phyloP scores from a whole-genome alignment of 2,888 invertebrate species.

The Agonopterix subpropinquella region DNA sequence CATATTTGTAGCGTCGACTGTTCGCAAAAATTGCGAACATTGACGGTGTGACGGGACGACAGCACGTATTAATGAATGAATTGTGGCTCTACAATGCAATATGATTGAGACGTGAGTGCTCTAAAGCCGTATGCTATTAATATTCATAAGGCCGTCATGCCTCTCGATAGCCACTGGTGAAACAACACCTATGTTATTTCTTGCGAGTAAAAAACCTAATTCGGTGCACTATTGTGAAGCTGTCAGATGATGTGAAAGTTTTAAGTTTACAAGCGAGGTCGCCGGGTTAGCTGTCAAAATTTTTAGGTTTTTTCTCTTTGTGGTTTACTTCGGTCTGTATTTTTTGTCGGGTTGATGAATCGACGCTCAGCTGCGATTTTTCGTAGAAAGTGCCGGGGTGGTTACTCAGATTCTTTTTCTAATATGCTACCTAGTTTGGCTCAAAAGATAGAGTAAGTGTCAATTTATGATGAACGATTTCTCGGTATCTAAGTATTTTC shows the following conservation, averaged over 20 bases:
- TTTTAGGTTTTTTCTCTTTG: conserved; percentile 27
- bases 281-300: conserved; percentile 42
- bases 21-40: too few species aligned
- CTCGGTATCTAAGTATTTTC: too few species aligned
- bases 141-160: conserved; percentile 26
- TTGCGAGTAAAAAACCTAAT: conserved; percentile 32
- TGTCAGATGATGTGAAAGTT: conserved; percentile 42
- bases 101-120: conserved; percentile 36
- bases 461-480: too few species aligned
- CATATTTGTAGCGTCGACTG: too few species aligned
- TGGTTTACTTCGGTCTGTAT: conserved; percentile 23
- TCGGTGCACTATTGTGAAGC: conserved; percentile 33
- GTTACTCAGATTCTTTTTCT: background rate
- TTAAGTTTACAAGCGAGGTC: conserved; percentile 29
- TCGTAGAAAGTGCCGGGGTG: conserved; percentile 4
- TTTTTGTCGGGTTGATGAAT: conserved; percentile 40
- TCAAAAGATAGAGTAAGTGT: too few species aligned
- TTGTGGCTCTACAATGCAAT: conserved; percentile 28
- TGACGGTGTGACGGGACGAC: too few species aligned
- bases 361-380: conserved; percentile 20
- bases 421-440: too few species aligned
- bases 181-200: conserved; percentile 20
- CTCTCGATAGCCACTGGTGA: conserved; percentile 17
- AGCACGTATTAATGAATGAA: conserved; percentile 18
- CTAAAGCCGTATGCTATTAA: conserved; percentile 27